Base-by-base conservation (phyloP, 2,888 invertebrate genomes). In the Drosophila mimetica region DNA sequence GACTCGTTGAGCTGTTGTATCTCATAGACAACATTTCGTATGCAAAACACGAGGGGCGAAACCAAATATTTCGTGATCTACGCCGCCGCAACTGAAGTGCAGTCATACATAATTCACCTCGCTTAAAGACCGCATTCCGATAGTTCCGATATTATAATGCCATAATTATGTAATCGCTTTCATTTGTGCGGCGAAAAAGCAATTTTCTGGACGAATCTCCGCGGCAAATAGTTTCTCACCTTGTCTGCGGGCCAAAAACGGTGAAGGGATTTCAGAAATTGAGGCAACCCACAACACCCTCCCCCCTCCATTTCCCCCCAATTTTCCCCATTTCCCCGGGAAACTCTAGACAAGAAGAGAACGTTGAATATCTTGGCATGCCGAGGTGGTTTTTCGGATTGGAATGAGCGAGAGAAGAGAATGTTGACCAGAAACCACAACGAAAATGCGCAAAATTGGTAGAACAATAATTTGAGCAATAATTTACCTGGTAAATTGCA, bases 11-110 rank as follows among this genome's bases (percentile, higher is more conserved):
- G 46, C 28, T 64, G 70, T 78, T 64, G 70, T 78, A 70, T 77
- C 74, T 70, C 47, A 47, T 51, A 81, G 81, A 74, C 46, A 46
- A 84, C 64, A 82, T 74, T 86, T 76, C 22, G 79, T 82, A 80
- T 80, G 74, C 83, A 86, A 82, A 76, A 30, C 86, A 76, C 66
- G 79, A 60, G 54, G 44, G 20, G 44, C 28, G 44, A 6, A 42
- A 30, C 39, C 18, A 57, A 55, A 50, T 34, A 61, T 18, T 64
- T 36, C 61, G 61, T 64, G 60, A 50, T 64, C 50, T 16, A 34
- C 34, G 59, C 41, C 16, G 6, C 34, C 16, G 14, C 28, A 22
- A 22, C 46, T 22, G 32, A 61, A 57, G 47, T 63, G 52, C 52
- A 63, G 44, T 52, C 63, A 53, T 66, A 66, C 53, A 66, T 64